A percentile compares a stretch with the other conserved stretches of the same genome.
These are phyloP conservation scores for Phainopepla nitens DNA, from an alignment of 2,113 vertebrate genomes.

Conservation along the genomic window DNA sequence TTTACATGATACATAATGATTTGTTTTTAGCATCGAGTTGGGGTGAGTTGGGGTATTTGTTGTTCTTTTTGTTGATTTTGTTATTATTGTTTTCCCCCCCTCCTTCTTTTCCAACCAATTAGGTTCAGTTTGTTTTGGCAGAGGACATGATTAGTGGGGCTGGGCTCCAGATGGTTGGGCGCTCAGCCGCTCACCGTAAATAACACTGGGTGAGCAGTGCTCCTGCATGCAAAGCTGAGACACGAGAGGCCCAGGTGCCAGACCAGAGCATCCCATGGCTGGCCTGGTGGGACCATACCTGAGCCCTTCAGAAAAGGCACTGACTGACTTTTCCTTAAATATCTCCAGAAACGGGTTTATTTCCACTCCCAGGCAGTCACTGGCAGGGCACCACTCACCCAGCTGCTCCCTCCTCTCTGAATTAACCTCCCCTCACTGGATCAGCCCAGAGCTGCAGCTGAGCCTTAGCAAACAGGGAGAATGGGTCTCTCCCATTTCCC, in stretches of 20 bases:
- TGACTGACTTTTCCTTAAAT: background rate
- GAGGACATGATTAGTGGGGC: constrained; percentile 48
- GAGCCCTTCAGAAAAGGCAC: background rate
- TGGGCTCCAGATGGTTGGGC: constrained; percentile 60
- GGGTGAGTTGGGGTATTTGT: constrained; percentile 36
- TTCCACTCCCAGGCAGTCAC: background rate
- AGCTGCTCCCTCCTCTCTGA: background rate
- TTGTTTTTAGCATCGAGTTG: constrained; percentile 15
- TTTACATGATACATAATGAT: constrained; percentile 37
- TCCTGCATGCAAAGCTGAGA: background rate
- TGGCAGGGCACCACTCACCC: background rate
- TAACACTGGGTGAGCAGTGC: background rate
- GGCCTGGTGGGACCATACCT: background rate
- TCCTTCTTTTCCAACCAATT: constrained; percentile 51
- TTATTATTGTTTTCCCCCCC: constrained; percentile 17
- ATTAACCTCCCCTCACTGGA: background rate
- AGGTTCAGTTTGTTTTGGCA: constrained; percentile 58
- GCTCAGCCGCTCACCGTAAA: constrained; percentile 7
- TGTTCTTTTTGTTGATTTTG: constrained; percentile 21
- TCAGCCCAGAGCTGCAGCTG: background rate
- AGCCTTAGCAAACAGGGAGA: background rate
- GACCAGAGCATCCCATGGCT: background rate
- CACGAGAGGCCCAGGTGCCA: accelerated
- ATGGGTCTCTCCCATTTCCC: background rate
- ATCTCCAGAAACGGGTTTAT: accelerated